phyloP scores from a whole-genome alignment of 2,888 invertebrate genomes.

The Drosophila maculinotata region DNA sequence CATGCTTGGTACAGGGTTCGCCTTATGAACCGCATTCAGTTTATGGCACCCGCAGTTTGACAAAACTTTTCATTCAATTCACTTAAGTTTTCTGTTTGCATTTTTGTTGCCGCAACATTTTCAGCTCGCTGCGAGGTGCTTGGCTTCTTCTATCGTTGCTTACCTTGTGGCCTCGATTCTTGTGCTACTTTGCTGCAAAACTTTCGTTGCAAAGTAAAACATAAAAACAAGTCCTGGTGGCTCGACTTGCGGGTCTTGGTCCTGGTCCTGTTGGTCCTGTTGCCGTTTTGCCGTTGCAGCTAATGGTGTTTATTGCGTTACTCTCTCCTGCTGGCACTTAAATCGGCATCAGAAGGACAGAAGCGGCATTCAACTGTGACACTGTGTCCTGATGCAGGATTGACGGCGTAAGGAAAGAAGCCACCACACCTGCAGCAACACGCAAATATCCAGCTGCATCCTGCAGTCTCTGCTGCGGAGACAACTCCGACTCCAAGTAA shows the following conservation, averaged over 20 bases:
- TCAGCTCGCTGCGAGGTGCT: constrained; percentile 27
- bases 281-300: constrained; percentile 49
- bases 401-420: not conserved
- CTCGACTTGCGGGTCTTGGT: not conserved
- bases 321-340: constrained; percentile 72
- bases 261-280: constrained; percentile 5
- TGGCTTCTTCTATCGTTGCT: constrained; percentile 24
- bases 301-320: constrained; percentile 81
- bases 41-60: constrained; percentile 65
- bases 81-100: constrained; percentile 72
- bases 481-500: constrained; percentile 34
- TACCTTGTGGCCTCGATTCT: constrained; percentile 56
- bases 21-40: constrained; percentile 57
- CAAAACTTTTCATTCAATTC: constrained; percentile 75
- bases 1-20: constrained; percentile 3
- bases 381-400: constrained; percentile 25
- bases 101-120: constrained; percentile 71
- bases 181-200: constrained; percentile 48
- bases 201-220: constrained; percentile 59
- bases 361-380: constrained; percentile 54
- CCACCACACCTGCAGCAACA: constrained; percentile 57
- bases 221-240: constrained; percentile 41
- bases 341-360: constrained; percentile 63
- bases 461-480: constrained; percentile 17
- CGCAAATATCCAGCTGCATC: constrained; percentile 68